These are phyloP conservation scores for Chondrosia reniformis DNA, from an alignment of 37 sponge, comb jelly and placozoan species.

Conservation along the genomic window DNA sequence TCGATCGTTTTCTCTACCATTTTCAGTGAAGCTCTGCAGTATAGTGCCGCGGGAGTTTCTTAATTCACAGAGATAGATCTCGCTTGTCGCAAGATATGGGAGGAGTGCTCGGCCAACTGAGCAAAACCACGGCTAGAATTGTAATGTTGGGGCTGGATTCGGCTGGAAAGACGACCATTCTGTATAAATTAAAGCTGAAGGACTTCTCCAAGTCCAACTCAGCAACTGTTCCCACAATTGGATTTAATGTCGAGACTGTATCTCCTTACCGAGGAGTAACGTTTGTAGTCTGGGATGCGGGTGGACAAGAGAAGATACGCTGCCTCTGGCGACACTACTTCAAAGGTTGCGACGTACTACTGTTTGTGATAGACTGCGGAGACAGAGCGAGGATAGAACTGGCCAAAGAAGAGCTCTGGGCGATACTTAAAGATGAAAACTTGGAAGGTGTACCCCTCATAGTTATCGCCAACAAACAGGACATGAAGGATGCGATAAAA, in stretches of 20 bases:
- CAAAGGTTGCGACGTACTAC: conserved; percentile 66
- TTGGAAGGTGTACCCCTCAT: conserved; percentile 89
- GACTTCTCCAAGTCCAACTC: conserved; percentile 67
- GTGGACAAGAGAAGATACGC: conserved; percentile 99
- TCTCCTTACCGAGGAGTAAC: conserved; percentile 86
- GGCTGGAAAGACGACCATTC: conserved; percentile 98
- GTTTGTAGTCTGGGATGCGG: conserved; percentile 99
- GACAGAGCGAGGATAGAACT: conserved; percentile 89
- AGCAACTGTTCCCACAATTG: conserved; percentile 96
- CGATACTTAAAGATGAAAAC: conserved; percentile 94
- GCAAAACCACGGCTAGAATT: conserved; percentile 55
- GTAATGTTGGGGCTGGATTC: conserved; percentile 98
- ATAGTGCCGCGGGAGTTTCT: no score
- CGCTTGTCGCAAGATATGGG: conserved; percentile 12
- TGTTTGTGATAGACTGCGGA: conserved; percentile 98
- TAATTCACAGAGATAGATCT: no score
- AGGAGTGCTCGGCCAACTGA: neutral
- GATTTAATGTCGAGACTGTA: conserved; percentile 94
- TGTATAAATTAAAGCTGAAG: conserved; percentile 96
- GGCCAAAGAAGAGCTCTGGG: conserved; percentile 82
- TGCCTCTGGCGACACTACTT: conserved; percentile 99
- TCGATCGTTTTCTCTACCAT: no score
- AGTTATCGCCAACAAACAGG: conserved; percentile 98
- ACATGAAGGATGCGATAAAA: conserved; percentile 95
- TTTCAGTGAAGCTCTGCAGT: no score